These are phyloP conservation scores for Drosophila arizonae DNA, from an alignment of 1,140 invertebrate genomes.

Conservation along the genomic window DNA sequence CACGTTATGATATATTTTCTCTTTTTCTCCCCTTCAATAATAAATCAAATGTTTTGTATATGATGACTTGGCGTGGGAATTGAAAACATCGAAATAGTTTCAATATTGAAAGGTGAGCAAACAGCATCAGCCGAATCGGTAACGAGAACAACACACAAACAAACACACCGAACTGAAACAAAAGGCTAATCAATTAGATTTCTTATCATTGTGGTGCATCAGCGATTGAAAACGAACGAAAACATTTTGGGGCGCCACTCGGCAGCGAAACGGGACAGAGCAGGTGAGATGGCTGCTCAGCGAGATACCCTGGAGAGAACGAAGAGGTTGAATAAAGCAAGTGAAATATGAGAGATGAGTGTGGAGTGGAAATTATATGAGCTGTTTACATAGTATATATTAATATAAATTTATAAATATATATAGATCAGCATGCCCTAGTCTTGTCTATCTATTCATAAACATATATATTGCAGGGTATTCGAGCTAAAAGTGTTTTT, in stretches of 20 bases:
- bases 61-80: constrained; percentile 74
- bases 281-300: constrained; percentile 5
- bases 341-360: too few relatives aligned
- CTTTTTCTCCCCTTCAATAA: constrained; percentile 40
- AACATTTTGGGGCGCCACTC: constrained; percentile 40
- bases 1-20: constrained; percentile 61
- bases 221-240: constrained; percentile 46
- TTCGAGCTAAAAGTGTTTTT: constrained; percentile 67
- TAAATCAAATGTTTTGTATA: constrained; percentile 52
- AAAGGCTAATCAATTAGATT: constrained; percentile 80
- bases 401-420: too few relatives aligned
- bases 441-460: too few relatives aligned
- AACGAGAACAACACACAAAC: constrained; percentile 34
- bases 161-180: constrained; percentile 34
- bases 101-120: constrained; percentile 59
- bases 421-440: too few relatives aligned
- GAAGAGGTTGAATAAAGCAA: too few relatives aligned
- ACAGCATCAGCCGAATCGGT: constrained; percentile 12
- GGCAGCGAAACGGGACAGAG: constrained; percentile 3
- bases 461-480: neutral
- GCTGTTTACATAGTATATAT: too few relatives aligned
- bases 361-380: too few relatives aligned
- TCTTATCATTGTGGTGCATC: constrained; percentile 82
- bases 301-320: constrained; percentile 22
- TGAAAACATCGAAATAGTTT: constrained; percentile 68